Percentiles rank a stretch among this genome's conserved stretches.
Evolutionary conservation across 2,888 invertebrate species (phyloP).

Genomic region (Apotomis capreana): DNA sequence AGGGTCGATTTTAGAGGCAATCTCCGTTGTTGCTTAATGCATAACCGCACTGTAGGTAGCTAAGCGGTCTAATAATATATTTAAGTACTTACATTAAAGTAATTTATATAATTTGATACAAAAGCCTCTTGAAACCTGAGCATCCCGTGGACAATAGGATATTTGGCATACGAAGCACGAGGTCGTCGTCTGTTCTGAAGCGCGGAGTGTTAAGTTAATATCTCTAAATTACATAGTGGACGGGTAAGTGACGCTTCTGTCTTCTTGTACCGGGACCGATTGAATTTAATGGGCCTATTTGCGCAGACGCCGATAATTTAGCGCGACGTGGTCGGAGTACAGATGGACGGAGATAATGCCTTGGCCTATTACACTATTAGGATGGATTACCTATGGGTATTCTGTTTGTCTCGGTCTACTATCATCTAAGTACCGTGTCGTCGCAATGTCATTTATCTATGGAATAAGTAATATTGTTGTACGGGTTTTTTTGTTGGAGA

Average conservation of each 20-base stretch:
- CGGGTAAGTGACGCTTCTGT: slow-evolving; percentile 71
- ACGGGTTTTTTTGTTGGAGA: too few species aligned
- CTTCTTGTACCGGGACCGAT: slow-evolving; percentile 61
- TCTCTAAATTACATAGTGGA: slow-evolving; percentile 72
- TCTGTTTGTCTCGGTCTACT: background rate
- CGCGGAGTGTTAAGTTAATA: slow-evolving; percentile 62
- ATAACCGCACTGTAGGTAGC: slow-evolving; percentile 23
- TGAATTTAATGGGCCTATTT: slow-evolving; percentile 78
- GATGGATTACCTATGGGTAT: slow-evolving; percentile 24
- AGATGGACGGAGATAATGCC: slow-evolving; percentile 49
- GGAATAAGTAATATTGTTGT: background rate
- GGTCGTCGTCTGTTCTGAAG: slow-evolving; percentile 45
- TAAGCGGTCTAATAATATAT: slow-evolving; percentile 23
- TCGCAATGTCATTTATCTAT: background rate
- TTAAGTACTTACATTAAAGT: slow-evolving; percentile 29
- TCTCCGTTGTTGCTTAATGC: slow-evolving; percentile 18
- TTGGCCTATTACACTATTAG: slow-evolving; percentile 46
- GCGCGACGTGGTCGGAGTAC: slow-evolving; percentile 63
- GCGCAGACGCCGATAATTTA: slow-evolving; percentile 66
- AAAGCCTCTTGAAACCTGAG: slow-evolving; percentile 7
- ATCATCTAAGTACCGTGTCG: background rate
- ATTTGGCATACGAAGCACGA: slow-evolving; percentile 64
- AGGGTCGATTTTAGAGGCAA: slow-evolving; percentile 16
- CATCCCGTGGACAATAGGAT: slow-evolving; percentile 46
- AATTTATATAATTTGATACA: slow-evolving; percentile 32